Conservation (phyloP, 1,140 invertebrate genomes). For the Pantala flavescens region DNA sequence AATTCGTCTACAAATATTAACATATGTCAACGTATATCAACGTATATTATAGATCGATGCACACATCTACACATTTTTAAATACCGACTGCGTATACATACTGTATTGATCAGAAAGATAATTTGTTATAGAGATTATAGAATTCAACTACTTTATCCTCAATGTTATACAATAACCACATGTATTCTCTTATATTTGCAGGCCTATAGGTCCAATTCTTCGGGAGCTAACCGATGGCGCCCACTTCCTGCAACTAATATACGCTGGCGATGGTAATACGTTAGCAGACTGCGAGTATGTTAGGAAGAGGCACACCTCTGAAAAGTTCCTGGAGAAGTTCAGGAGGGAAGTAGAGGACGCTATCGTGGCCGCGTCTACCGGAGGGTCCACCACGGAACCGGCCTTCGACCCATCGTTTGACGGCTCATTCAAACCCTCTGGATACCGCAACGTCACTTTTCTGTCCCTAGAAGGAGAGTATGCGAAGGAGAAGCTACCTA, state of each 20-base stretch:
- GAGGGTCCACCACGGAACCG: conserved; percentile 23
- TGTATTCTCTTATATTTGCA: no score
- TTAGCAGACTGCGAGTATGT: conserved; percentile 32
- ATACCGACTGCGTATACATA: no score
- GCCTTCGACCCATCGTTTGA: conserved; percentile 25
- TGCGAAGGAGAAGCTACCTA: not conserved
- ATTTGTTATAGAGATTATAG: no score
- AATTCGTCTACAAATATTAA: no score
- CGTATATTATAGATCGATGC: no score
- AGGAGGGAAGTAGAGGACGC: not conserved
- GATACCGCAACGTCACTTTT: not conserved
- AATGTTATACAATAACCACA: no score
- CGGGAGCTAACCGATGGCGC: conserved; percentile 35
- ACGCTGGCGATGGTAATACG: conserved; percentile 31
- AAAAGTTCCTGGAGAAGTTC: not conserved
- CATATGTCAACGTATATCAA: no score
- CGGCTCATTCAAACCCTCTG: conserved; percentile 25
- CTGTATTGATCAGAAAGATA: no score
- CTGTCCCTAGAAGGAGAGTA: not conserved
- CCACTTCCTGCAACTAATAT: conserved; percentile 40
- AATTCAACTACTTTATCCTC: no score
- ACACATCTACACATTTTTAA: no score
- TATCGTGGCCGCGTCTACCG: conserved; percentile 22
- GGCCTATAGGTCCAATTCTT: conserved; percentile 31
- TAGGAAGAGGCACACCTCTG: conserved; percentile 19